These are phyloP conservation scores for Cheirogaleus medius DNA, from an alignment of 2,113 vertebrate genomes.

Conservation along the genomic window DNA sequence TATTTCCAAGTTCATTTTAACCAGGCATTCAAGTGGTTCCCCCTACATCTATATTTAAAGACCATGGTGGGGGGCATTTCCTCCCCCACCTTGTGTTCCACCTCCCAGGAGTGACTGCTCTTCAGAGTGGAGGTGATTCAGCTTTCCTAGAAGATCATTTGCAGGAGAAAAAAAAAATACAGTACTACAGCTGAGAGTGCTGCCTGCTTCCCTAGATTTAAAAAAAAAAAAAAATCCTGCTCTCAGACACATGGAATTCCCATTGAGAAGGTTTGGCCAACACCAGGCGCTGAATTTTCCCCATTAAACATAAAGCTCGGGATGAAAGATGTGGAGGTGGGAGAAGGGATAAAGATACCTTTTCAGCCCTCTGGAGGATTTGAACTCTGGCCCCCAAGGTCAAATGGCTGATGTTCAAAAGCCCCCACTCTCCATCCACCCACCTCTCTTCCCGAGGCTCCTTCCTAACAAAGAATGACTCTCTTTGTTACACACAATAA, in stretches of 20 bases:
- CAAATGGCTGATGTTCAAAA: conserved; percentile 55
- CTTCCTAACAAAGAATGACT: conserved; percentile 51
- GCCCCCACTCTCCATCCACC: background rate
- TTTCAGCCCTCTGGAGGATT: background rate
- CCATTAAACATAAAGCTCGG: conserved; percentile 9
- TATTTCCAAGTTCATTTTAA: background rate
- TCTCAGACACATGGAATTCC: conserved; percentile 74
- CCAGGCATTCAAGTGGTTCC: background rate
- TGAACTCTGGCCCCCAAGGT: conserved; percentile 57
- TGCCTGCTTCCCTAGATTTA: conserved; percentile 43
- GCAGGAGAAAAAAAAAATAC: conserved; percentile 41
- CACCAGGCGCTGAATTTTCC: conserved; percentile 22
- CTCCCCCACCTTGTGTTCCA: background rate
- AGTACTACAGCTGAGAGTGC: conserved; percentile 40
- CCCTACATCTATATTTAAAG: background rate
- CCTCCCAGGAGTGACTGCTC: conserved; percentile 55
- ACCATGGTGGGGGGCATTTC: background rate
- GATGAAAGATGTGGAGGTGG: background rate
- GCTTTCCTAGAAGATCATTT: conserved; percentile 75
- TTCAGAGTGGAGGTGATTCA: conserved; percentile 62
- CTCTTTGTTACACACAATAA: conserved; percentile 8
- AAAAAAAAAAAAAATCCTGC: conserved; percentile 21
- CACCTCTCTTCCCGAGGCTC: background rate
- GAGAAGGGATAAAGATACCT: background rate
- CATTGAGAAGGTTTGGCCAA: conserved; percentile 53